These are phyloP conservation scores for Plebejus melissa DNA, from an alignment of 2,888 invertebrate species.

Conservation along the genomic window DNA sequence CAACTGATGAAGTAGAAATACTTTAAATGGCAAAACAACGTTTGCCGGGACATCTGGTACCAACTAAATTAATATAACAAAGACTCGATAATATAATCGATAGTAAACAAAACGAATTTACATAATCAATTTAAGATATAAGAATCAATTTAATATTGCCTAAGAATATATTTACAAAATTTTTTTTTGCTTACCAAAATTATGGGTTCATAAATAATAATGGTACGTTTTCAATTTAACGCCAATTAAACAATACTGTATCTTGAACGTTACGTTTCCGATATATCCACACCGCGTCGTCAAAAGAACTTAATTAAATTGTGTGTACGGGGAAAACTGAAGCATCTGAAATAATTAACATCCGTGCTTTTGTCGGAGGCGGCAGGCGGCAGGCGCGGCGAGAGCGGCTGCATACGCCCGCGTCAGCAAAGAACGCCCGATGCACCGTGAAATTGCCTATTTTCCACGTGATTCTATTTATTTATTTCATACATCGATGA, in stretches of 20 bases:
- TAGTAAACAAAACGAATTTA: not conserved
- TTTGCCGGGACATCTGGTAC: no score
- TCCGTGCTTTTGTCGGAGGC: constrained; percentile 57
- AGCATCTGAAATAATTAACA: constrained; percentile 55
- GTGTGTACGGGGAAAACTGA: constrained; percentile 23
- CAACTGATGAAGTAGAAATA: no score
- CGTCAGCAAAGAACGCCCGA: constrained; percentile 68
- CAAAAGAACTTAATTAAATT: constrained; percentile 25
- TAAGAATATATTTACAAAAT: not conserved
- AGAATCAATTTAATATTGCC: not conserved
- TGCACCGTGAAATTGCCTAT: constrained; percentile 79
- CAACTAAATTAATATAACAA: no score
- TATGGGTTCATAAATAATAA: not conserved
- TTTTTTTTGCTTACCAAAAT: not conserved
- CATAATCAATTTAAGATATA: no score
- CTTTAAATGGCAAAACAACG: no score
- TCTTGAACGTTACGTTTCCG: constrained; percentile 18
- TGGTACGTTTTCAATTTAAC: not conserved
- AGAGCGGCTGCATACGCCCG: not conserved
- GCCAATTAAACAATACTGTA: constrained; percentile 8
- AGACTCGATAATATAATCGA: not conserved
- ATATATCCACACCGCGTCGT: not conserved
- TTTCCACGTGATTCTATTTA: constrained; percentile 77
- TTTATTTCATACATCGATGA: constrained; percentile 74
- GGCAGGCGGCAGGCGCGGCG: constrained; percentile 47